phyloP scores from a whole-genome alignment of 2,113 vertebrate species.

The Pyxicephalus adspersus region DNA sequence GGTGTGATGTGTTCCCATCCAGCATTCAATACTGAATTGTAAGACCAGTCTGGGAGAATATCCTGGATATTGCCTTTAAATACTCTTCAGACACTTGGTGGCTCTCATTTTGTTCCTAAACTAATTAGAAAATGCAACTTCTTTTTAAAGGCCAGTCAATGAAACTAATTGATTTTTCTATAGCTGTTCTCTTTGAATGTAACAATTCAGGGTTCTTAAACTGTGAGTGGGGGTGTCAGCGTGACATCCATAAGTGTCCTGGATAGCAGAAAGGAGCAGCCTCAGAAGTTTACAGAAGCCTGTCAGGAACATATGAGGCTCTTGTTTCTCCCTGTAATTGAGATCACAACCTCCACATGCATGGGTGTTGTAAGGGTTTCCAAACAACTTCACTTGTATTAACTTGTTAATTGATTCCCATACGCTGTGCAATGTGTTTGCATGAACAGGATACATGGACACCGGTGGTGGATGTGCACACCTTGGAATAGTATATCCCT shows the following conservation, averaged over 20 bases:
- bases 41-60: not conserved
- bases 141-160: conserved; percentile 30
- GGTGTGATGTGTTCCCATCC: not conserved
- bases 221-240: conserved; percentile 29
- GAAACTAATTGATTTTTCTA: conserved; percentile 35
- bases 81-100: conserved; percentile 62
- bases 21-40: not conserved
- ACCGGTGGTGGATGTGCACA: not conserved
- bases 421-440: not conserved
- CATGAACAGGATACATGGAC: not conserved
- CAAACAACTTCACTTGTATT: conserved; percentile 34
- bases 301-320: conserved; percentile 48
- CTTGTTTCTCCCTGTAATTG: conserved; percentile 39
- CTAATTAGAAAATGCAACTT: conserved; percentile 47
- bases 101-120: conserved; percentile 62
- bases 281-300: not conserved
- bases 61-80: conserved; percentile 64
- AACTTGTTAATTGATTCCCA: not conserved
- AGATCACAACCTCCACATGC: conserved; percentile 39
- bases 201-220: conserved; percentile 13
- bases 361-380: conserved; percentile 12
- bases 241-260: conserved; percentile 32
- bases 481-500: no score
- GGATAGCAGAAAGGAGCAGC: conserved; percentile 13
- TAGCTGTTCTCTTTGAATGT: conserved; percentile 33